phyloP scores from a whole-genome alignment of 2,888 invertebrate species.

The Euplagia quadripunctaria region DNA sequence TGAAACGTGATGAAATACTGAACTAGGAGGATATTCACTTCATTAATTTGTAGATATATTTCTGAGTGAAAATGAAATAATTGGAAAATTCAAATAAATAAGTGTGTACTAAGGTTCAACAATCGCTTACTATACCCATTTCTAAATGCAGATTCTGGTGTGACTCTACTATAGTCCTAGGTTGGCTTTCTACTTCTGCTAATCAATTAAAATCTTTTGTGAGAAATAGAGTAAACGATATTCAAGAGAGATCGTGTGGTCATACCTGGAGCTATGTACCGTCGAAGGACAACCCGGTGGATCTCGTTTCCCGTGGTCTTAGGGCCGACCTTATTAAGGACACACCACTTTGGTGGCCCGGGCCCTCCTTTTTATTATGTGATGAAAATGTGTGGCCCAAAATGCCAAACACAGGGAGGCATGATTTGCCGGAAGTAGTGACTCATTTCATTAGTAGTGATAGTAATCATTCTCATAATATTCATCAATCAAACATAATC shows the following conservation, averaged over 20 bases:
- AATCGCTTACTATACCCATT: slow-evolving; percentile 25
- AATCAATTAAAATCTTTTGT: slow-evolving; percentile 45
- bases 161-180: slow-evolving; percentile 48
- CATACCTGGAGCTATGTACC: no score
- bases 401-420: not conserved
- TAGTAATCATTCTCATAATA: no score
- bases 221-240: slow-evolving; percentile 34
- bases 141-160: slow-evolving; percentile 40
- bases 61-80: no score
- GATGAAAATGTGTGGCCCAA: not conserved
- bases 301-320: slow-evolving; percentile 9
- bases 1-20: no score
- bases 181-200: slow-evolving; percentile 44
- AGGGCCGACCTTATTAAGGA: not conserved
- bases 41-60: no score
- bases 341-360: slow-evolving; percentile 4
- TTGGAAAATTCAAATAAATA: no score
- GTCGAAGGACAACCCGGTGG: not conserved
- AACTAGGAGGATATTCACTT: no score
- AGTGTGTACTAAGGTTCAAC: not conserved
- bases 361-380: slow-evolving; percentile 1
- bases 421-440: no score
- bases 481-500: no score
- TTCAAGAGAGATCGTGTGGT: slow-evolving; percentile 13
- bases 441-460: no score